These are phyloP conservation scores for Agapornis canus DNA, from an alignment of 2,797 vertebrate species.

Conservation along the genomic window DNA sequence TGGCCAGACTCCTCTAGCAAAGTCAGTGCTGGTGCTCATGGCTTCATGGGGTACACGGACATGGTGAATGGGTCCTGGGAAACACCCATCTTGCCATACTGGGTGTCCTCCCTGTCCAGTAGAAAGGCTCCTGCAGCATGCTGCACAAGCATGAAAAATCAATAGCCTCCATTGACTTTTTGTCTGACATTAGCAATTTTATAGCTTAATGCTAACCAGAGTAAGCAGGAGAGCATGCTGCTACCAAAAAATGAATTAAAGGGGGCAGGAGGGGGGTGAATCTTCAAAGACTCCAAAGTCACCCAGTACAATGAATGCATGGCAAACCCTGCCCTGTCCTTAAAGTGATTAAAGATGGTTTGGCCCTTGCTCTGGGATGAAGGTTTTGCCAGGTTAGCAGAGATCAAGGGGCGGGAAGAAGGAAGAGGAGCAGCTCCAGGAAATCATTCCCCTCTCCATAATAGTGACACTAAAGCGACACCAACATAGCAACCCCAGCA, in stretches of 20 bases:
- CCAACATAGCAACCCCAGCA: not conserved
- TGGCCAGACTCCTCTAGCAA: not conserved
- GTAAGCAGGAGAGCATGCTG: not conserved
- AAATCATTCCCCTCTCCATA: rapidly evolving
- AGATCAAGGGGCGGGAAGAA: not conserved
- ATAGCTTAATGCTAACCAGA: not conserved
- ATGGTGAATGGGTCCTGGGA: rapidly evolving
- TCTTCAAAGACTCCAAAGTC: not conserved
- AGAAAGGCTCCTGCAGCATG: not conserved
- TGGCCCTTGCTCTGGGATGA: not conserved
- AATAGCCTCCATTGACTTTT: constrained; percentile 9
- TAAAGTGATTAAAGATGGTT: not conserved
- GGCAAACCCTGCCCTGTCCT: not conserved
- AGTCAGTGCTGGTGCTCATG: not conserved
- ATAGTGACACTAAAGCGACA: not conserved
- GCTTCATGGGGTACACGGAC: rapidly evolving
- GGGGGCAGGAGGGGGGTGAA: rapidly evolving
- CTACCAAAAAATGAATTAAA: constrained; percentile 6
- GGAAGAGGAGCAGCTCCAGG: not conserved
- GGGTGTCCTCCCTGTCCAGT: not conserved
- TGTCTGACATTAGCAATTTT: not conserved
- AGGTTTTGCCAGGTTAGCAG: not conserved
- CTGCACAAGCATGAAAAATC: not conserved
- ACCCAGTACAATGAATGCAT: rapidly evolving
- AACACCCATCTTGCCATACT: not conserved